These are phyloP conservation scores for Thecocarcelia acutangulata DNA, from an alignment of 2,888 invertebrate genomes.

Conservation along the genomic window DNA sequence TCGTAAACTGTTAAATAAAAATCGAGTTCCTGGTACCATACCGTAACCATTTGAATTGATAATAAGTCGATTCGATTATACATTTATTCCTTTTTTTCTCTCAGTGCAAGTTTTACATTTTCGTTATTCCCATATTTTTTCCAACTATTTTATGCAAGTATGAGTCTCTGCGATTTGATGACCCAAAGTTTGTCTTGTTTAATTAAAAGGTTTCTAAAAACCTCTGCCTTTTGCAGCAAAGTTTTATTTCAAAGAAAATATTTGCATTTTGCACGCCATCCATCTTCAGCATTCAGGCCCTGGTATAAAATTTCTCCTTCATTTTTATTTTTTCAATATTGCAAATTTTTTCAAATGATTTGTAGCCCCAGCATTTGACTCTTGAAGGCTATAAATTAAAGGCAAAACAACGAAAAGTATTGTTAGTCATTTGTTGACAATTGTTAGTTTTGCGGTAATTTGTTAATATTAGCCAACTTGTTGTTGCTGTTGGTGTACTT, in stretches of 20 bases:
- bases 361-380: constrained; percentile 22
- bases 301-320: constrained; percentile 1
- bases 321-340: not conserved
- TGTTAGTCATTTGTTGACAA: constrained; percentile 67
- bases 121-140: not conserved
- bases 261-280: constrained; percentile 60
- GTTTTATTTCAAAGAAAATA: constrained; percentile 17
- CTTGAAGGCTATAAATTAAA: constrained; percentile 61
- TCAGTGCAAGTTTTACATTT: not conserved
- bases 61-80: not conserved
- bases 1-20: too few species aligned
- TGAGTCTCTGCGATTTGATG: not conserved
- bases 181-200: constrained; percentile 24
- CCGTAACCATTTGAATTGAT: too few species aligned
- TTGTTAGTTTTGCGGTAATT: constrained; percentile 59
- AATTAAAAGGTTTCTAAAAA: constrained; percentile 45
- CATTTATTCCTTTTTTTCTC: too few species aligned
- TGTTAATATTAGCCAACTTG: constrained; percentile 64
- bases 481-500: constrained; percentile 5
- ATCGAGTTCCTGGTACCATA: too few species aligned
- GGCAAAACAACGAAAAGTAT: constrained; percentile 1
- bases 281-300: not conserved
- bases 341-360: constrained; percentile 25
- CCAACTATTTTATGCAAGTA: constrained; percentile 8
- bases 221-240: not conserved